Base-by-base conservation (phyloP, 2,113 vertebrate species). In the Strigops habroptila region DNA sequence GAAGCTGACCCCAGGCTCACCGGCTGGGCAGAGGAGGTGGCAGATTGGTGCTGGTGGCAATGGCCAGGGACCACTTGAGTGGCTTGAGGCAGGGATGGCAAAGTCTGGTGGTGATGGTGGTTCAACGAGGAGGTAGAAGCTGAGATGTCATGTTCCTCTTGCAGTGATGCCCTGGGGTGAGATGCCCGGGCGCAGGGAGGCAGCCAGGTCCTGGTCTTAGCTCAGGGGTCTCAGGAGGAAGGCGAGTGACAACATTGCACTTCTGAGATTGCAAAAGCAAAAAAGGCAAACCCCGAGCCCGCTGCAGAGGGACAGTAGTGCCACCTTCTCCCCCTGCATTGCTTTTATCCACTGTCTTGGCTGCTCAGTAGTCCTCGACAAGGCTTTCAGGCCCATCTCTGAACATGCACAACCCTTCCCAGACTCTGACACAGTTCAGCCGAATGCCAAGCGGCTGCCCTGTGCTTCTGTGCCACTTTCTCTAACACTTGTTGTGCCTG, bases 401-500 rank as follows among this genome's bases (percentile, higher is more conserved):
- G 33, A 7, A 12, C 14, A 4, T 27, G 53, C 24, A 14, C 33
- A 18, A 18, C n/a, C 31, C 46, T 9, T 7, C 74, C 55, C 60
- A 7, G 21, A 4, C n/a, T 18, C 55, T 35, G 44, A 0, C 9
- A 0, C 11, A 7, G 43, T 10, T 31, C 30, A 35, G 76, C 90
- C 14, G 31, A 35, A 3, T 13, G 2, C 30, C 1, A 2, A 3
- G 39, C 18, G 3, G 7, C n/a, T 2, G 19, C 1, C 55, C 60
- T 3, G 18, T 31, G 76, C 81, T 85, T 82, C 86, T 64, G 89
- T 95, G 95, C 95, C 95, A 92, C 96, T 63, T 69, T 93, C 95
- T 89, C 77, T 82, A 35, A 82, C 92, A 80, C 74, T 69, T 18
- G 64, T 49, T 14, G 93, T 95, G 96, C 96, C 94, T 96, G 94